phyloP scores from a whole-genome alignment of 2,113 vertebrate species.

The Galemys pyrenaicus region DNA sequence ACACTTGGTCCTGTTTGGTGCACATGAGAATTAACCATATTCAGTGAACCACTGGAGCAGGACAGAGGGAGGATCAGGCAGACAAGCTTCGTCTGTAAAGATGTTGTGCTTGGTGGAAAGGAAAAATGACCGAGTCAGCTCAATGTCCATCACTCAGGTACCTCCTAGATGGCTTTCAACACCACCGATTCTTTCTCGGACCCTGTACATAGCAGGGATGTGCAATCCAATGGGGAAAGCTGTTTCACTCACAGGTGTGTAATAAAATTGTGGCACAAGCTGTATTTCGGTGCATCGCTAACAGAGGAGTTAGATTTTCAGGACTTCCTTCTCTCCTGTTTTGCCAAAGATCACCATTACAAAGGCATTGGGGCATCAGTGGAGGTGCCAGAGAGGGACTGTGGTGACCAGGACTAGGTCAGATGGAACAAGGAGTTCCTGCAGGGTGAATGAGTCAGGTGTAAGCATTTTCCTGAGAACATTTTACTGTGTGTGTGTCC shows the following conservation, averaged over 20 bases:
- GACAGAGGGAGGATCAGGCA: background rate
- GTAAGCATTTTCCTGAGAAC: background rate
- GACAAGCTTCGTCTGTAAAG: background rate
- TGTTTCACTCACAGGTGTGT: background rate
- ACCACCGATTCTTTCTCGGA: background rate
- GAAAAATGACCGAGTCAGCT: background rate
- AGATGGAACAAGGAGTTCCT: background rate
- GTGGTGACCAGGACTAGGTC: background rate
- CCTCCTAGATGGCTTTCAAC: background rate
- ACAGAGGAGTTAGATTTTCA: background rate
- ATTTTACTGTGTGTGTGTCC: background rate
- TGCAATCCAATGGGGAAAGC: background rate
- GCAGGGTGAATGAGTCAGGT: background rate
- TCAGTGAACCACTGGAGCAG: background rate
- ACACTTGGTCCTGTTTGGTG: background rate
- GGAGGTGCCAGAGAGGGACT: background rate
- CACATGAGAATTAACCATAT: background rate
- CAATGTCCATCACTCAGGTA: background rate
- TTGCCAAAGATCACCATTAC: background rate
- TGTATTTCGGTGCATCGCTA: background rate
- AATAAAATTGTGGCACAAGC: background rate
- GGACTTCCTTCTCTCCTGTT: background rate
- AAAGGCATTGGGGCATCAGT: background rate
- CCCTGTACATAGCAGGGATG: background rate
- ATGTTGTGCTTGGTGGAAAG: background rate